Evolutionary conservation across 2,888 invertebrate genomes (phyloP).

Genomic region (Allacma fusca): DNA sequence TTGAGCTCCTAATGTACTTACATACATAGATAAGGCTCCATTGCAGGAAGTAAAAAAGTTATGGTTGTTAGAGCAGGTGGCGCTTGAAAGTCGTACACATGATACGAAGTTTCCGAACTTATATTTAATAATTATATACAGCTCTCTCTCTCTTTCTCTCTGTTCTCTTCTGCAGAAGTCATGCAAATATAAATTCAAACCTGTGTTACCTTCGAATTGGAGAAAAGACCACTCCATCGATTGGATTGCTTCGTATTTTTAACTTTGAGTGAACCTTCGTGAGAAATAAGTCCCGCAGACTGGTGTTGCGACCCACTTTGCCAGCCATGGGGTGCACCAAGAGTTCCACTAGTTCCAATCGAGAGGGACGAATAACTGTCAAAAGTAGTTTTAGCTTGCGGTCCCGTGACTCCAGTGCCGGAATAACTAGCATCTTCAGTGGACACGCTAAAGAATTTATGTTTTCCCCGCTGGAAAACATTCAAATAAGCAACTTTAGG

Average conservation of each 20-base stretch:
- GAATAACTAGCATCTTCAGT: constrained; percentile 67
- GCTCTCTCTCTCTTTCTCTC: too few relatives aligned
- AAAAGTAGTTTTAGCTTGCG: constrained; percentile 60
- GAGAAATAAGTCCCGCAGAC: constrained; percentile 56
- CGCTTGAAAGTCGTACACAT: too few relatives aligned
- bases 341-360: constrained; percentile 23
- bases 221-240: constrained; percentile 77
- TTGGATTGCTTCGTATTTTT: constrained; percentile 68
- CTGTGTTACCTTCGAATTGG: constrained; percentile 68
- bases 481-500: too few relatives aligned
- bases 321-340: constrained; percentile 20
- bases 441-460: constrained; percentile 67
- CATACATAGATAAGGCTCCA: too few relatives aligned
- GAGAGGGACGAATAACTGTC: constrained; percentile 42
- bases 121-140: too few relatives aligned
- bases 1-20: too few relatives aligned
- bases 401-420: constrained; percentile 54
- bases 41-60: too few relatives aligned
- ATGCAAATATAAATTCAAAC: not conserved
- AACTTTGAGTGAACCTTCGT: constrained; percentile 62
- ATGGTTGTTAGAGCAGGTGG: too few relatives aligned
- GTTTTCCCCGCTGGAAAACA: constrained; percentile 60
- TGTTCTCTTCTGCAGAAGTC: not conserved
- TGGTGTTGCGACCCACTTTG: constrained; percentile 28
- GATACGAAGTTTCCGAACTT: too few relatives aligned